Evolutionary conservation across 1,140 invertebrate genomes (phyloP).

Genomic region (Melitaea cinxia): DNA sequence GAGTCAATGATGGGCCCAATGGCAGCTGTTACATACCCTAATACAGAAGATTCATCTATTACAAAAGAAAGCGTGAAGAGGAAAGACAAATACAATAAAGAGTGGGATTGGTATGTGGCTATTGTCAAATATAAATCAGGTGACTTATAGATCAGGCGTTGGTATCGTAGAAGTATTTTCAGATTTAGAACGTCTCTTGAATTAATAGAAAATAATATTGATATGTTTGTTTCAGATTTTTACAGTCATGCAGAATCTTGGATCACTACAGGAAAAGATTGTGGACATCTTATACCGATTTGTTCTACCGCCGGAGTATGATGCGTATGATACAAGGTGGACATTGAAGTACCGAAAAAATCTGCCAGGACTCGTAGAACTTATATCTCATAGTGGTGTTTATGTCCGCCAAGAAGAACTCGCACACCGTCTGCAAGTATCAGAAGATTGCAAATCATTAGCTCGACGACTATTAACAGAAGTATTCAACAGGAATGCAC

Average conservation of each 20-base stretch:
- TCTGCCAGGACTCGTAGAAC: too few species aligned
- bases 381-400: too few species aligned
- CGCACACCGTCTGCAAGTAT: too few species aligned
- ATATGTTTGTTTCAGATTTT: conserved; percentile 16
- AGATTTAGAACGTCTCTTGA: not conserved
- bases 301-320: too few species aligned
- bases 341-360: too few species aligned
- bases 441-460: conserved; percentile 28
- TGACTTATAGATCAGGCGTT: not conserved
- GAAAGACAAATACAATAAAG: not conserved
- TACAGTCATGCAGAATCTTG: conserved; percentile 20
- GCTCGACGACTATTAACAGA: conserved; percentile 6
- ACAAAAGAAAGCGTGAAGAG: not conserved
- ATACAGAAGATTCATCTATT: not conserved
- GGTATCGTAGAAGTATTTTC: not conserved
- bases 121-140: not conserved
- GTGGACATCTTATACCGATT: too few species aligned
- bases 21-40: not conserved
- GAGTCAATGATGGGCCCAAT: too few species aligned
- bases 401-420: too few species aligned
- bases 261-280: conserved; percentile 14
- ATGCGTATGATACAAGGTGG: too few species aligned
- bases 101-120: not conserved
- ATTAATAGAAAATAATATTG: not conserved
- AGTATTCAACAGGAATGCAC: conserved; percentile 18